Base-by-base conservation (phyloP, 2,113 vertebrate genomes). In the Cettia cetti region DNA sequence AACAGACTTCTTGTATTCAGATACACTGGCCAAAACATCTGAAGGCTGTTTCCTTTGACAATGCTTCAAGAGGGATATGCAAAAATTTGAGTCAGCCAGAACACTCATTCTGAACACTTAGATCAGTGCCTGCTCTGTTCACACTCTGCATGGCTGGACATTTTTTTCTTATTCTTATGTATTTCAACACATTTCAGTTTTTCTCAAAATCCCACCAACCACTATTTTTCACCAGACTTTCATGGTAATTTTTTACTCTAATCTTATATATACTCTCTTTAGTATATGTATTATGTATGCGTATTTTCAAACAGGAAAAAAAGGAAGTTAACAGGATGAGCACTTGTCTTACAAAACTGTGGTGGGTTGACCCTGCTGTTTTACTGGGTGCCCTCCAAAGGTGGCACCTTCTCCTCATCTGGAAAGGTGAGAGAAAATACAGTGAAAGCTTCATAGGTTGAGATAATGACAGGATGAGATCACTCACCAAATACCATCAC, bases 391-490 rank as follows among this genome's bases (percentile, higher is more conserved):
- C 15, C 24, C 39, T 63, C 8, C 9, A 87, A 87, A 72, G 11
- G 6, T 9, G 4, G 9, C 6, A 47, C 13, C 13, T 30, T 7
- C 12, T 44, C 5, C 11, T 92, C 59, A 59, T 0, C 28, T 59
- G 22, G 21, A 26, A 39, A 70, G 2, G 3, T 49, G 33, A 65
- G 33, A 78, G 45, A 69, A 78, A 69, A 54, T 24, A 50, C 3
- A 69, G 4, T 1, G 2, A 61, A 69, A 64, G 2, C 8, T 17
- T 59, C 6, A 2, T 28, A 15, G 6, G 13, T 2, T 6, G 9
- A 68, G 30, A 20, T 15, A 56, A 66, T 1, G 2, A 60, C 30
- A 45, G 9, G 5, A 30, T 82, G 42, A 86, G 23, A 47, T 86
- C 42, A 17, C 5, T 56, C 13, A 60, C 27, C 11, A n/a, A 15